A percentile compares a stretch with the other conserved stretches of the same genome.
Evolutionary conservation across 2,888 invertebrate species (phyloP).

Genomic region (Argynnis bischoffii): DNA sequence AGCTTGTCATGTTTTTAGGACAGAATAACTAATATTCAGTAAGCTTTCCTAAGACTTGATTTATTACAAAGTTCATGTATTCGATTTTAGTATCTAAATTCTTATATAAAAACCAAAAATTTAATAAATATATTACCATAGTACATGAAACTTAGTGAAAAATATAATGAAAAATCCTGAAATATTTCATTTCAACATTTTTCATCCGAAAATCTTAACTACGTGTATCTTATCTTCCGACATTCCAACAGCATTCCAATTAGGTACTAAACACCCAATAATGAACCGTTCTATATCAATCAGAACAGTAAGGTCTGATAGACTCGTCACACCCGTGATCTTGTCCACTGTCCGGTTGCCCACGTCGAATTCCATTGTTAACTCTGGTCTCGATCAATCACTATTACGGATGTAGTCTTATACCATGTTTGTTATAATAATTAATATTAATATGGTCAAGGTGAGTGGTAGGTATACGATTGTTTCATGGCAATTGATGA

Average conservation of each 20-base stretch:
- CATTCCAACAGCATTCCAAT: conserved; percentile 21
- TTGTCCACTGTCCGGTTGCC: conserved; percentile 37
- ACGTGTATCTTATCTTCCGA: neutral
- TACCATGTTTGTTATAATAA: conserved; percentile 72
- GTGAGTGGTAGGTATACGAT: conserved; percentile 38
- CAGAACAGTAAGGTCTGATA: conserved; percentile 25
- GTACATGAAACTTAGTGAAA: too few species aligned
- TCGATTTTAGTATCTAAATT: conserved; percentile 23
- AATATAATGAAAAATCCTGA: neutral
- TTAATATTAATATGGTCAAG: conserved; percentile 70
- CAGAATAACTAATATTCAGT: conserved; percentile 36
- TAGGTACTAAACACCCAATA: conserved; percentile 16
- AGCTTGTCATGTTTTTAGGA: conserved; percentile 36
- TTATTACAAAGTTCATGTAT: conserved; percentile 26
- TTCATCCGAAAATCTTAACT: neutral
- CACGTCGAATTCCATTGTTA: conserved; percentile 45
- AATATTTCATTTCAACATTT: neutral
- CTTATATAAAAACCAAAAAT: neutral
- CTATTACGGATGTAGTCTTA: conserved; percentile 74
- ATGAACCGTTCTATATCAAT: conserved; percentile 24
- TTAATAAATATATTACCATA: neutral
- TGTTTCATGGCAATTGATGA: conserved; percentile 21
- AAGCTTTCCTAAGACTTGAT: conserved; percentile 38
- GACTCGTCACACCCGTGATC: conserved; percentile 40
- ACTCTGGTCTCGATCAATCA: conserved; percentile 65